Evolutionary conservation across 2,797 vertebrate species (phyloP), one percentile per base, ranked within the genome.

Genomic region (Macrochelys suwanniensis): DNA sequence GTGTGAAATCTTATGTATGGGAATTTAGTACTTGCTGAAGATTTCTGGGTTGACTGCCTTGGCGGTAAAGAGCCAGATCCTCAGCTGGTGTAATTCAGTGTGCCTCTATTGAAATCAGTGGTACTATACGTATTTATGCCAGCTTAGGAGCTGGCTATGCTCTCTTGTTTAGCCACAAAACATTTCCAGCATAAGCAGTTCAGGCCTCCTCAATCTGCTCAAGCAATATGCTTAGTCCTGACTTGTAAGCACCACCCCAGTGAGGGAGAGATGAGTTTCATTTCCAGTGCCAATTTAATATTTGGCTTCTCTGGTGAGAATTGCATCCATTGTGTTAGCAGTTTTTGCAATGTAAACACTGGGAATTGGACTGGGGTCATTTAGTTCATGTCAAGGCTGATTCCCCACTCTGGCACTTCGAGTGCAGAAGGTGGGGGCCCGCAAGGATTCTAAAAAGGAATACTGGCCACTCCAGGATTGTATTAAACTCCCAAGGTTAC

Each of bases 171-270:
- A 25, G 80, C 51, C 57, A 51, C 26, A 85, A 74, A 86, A 45
- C 23, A 6, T 80, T 88, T 7, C 21, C 10, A 5, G 6, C 59
- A 90, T 37, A 91, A 83, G 80, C 2, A 4, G 31, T 10, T 59
- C 57, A 59, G 57, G 57, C 57, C 28, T 11, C 57, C 26, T 28
- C 26, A 57, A 28, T 11, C 56, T 57, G 25, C 26, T 28, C 56
- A 26, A 57, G 56, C 56, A 57, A 57, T 57, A 12, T 28, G 26
- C 56, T 74, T 57, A 26, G 37, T 77, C n/a, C 4, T 2, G 79
- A 0, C 7, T 0, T 0, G 45, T 74, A 71, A 50, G 77, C 37
- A 11, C 45, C 53, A 56, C 61, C 56, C 5, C 53, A 83, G 45
- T 54, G 33, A 31, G 2, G 0, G 0, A 19, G 31, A 3, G 1